Conservation (phyloP, 2,797 vertebrate species). For the Anableps anableps region DNA sequence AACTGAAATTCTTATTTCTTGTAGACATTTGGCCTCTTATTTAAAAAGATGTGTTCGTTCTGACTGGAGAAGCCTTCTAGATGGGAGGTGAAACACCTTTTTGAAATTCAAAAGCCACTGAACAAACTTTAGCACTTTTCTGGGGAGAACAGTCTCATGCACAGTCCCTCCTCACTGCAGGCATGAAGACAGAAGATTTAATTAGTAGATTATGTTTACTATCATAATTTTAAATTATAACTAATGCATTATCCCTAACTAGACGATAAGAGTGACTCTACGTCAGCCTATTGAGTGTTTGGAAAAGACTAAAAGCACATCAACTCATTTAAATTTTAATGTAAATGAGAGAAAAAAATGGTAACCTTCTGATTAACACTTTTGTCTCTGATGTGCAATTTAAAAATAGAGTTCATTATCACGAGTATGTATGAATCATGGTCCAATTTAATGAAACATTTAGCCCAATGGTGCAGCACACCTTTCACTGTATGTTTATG, state of each 20-base stretch:
- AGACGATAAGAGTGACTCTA: not conserved
- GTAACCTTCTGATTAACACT: not conserved
- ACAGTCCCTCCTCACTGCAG: not conserved
- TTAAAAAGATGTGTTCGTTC: not conserved
- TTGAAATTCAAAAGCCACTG: not conserved
- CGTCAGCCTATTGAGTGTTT: not conserved
- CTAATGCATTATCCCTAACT: not conserved
- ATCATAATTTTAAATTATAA: not conserved
- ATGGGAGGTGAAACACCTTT: not conserved
- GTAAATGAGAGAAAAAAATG: not conserved
- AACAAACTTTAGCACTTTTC: not conserved
- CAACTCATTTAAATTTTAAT: not conserved
- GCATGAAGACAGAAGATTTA: not conserved
- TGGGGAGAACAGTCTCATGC: not conserved
- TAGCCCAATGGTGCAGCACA: slow-evolving; percentile 2
- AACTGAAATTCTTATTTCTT: not conserved
- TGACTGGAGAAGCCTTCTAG: not conserved
- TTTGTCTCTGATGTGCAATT: not conserved
- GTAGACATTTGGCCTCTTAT: not conserved
- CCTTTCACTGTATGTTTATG: slow-evolving; percentile 36
- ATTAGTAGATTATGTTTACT: not conserved
- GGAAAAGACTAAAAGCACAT: slow-evolving; percentile 2
- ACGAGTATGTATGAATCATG: not conserved
- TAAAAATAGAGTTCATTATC: not conserved
- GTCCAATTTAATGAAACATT: not conserved